These are phyloP conservation scores for Alexandromys fortis DNA, from an alignment of 2,113 vertebrate genomes.

Conservation along the genomic window DNA sequence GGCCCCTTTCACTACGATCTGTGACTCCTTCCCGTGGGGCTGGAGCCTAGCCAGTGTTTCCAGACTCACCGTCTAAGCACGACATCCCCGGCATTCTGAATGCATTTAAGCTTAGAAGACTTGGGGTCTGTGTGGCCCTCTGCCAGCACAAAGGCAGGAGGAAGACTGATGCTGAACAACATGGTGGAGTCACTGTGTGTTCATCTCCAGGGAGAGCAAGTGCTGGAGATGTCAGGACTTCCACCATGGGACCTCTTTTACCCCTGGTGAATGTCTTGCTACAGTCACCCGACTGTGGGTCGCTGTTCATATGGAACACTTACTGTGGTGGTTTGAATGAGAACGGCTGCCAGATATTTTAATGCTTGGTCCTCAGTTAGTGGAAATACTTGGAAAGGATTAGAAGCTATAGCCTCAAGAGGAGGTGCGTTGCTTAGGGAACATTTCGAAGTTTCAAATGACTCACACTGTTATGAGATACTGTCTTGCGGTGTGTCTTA, in stretches of 20 bases:
- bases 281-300: neutral
- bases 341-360: neutral
- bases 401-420: neutral
- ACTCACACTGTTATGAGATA: neutral
- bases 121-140: neutral
- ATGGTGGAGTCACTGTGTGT: neutral
- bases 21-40: neutral
- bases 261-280: neutral
- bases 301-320: neutral
- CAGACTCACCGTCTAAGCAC: neutral
- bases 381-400: neutral
- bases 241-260: fast-evolving
- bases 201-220: neutral
- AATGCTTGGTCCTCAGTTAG: neutral
- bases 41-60: neutral
- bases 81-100: fast-evolving
- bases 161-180: neutral
- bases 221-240: neutral
- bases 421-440: neutral
- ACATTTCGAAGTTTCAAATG: neutral
- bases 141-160: too few species aligned
- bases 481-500: neutral
- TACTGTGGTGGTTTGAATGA: neutral
- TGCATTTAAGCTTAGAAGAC: neutral
- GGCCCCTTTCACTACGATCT: neutral